Base-by-base conservation (phyloP, 23 tunicate genomes). In the Trididemnum nubilum region DNA sequence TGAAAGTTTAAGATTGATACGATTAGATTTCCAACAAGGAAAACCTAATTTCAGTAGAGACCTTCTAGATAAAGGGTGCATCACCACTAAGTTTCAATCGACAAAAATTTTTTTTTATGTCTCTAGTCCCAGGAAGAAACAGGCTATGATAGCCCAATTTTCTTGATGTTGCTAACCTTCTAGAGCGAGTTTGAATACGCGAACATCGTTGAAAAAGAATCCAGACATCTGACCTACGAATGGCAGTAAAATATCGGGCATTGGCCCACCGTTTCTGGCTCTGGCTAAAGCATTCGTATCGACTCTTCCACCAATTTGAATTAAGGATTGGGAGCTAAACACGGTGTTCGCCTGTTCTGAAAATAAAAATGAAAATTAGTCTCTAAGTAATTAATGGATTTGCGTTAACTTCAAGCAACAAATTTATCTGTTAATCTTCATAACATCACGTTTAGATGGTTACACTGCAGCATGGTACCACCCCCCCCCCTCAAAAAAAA, bases 261-360 rank as follows among this genome's bases (percentile, higher is more conserved):
- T 27, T 2, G 65, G 54, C 5, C 1, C 7, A 25, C 70, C 23
- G 38, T 57, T 86, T 35, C 34, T 58, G 36, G 30, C n/a, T 19
- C 66, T 31, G 36, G 82, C 51, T 34, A 49, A 22, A 33, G 83
- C 72, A 27, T 54, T 58, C 23, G 60, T 65, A 61, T 57, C 34
- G 12, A 90, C 64, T 1, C 81, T 27, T 26, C 99, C 99, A 37
- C 99, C 99, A 51, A 95, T 83, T 79, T 90, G 87, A 2, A 95
- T 95, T 32, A 35, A 69, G 39, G 96, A 89, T 73, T 95, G 95
- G 2, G 99, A 90, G 72, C 86, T 95, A 67, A 95, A 95, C 12
- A 95, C 99, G 19, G 98, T 74, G 75, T 82, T 77, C 33, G 65
- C 82, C 22, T 57, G 51, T 59, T 83, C 97, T 92, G 83, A 72